Percentiles rank a stretch among this genome's conserved stretches.
Evolutionary conservation across 2,888 invertebrate genomes (phyloP).

Genomic region (Tanytarsus gracilentus): DNA sequence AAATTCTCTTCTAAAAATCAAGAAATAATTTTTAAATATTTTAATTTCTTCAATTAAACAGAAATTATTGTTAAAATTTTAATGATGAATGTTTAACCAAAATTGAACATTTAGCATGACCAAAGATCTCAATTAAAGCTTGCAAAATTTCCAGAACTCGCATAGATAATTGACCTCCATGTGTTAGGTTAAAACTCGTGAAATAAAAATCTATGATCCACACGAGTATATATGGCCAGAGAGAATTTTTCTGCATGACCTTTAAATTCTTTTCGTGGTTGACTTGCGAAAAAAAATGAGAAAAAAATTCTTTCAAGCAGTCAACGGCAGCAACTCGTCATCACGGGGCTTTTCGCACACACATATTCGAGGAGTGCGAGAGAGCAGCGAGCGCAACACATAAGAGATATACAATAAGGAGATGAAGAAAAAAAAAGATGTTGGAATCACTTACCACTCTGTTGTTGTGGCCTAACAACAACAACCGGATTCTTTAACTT

Average conservation of each 20-base stretch:
- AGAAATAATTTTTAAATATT: no score
- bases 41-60: no score
- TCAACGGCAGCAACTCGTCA: background rate
- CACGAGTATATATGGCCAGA: background rate
- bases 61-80: background rate
- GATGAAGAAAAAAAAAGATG: slow-evolving; percentile 7
- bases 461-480: background rate
- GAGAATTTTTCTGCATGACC: background rate
- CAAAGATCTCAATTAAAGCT: background rate
- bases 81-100: background rate
- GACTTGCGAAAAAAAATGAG: background rate
- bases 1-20: no score
- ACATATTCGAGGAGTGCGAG: no score
- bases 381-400: no score
- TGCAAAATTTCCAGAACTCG: background rate
- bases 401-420: no score
- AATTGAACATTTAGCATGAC: background rate
- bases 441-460: background rate
- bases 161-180: background rate
- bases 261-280: slow-evolving; percentile 13
- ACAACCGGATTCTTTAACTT: slow-evolving; percentile 19
- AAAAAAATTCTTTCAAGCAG: background rate
- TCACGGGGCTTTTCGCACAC: background rate
- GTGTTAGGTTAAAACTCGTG: no score
- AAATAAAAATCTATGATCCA: no score